Evolutionary conservation across 2,888 invertebrate species (phyloP), one percentile per base, ranked within the genome.

Genomic region (Empis livida): DNA sequence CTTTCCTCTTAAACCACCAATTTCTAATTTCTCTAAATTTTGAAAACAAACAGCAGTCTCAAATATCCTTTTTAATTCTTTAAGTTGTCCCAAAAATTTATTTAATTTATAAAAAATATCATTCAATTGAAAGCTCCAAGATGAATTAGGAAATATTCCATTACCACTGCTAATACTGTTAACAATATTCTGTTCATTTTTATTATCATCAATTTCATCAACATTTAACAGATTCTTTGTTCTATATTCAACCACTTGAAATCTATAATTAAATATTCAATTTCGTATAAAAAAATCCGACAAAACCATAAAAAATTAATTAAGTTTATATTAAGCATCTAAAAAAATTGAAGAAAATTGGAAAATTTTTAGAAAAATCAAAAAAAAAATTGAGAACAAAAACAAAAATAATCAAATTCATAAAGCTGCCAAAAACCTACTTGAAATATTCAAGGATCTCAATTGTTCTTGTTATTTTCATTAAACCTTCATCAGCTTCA

Each of bases 11-110:
- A 60, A 45, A 2, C 68, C 67, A 39, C 82, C 82, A 50, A 90
- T 77, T 69, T 90, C 90, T 1, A 90, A 79, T 62, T 89, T 90
- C 65, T 95, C 94, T 49, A 95, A 68, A 63, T 90, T 91, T 49
- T 83, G 72, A 63, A 91, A 91, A 61, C 92, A 92, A 6, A 81
- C 72, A 0, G 84, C 84, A 0, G 85, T 80, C 47, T 81, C 79
- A 54, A 93, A 79, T 55, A 94, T 76, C 8, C 71, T 71, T 68
- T 84, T 74, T 31, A 90, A 74, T 61, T 83, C 75, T 42, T 68
- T 67, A 2, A 90, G 67, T 39, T 87, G 73, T 37, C 76, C 70
- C 49, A 79, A 69, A 62, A 82, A 88, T 9, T 74, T 67, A 49
- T 79, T 73, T 42, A 82, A 73, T 16, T 84, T 70, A 63, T 76